Conservation (phyloP, 2,113 vertebrate genomes). For the Gallinago paraguaiae region DNA sequence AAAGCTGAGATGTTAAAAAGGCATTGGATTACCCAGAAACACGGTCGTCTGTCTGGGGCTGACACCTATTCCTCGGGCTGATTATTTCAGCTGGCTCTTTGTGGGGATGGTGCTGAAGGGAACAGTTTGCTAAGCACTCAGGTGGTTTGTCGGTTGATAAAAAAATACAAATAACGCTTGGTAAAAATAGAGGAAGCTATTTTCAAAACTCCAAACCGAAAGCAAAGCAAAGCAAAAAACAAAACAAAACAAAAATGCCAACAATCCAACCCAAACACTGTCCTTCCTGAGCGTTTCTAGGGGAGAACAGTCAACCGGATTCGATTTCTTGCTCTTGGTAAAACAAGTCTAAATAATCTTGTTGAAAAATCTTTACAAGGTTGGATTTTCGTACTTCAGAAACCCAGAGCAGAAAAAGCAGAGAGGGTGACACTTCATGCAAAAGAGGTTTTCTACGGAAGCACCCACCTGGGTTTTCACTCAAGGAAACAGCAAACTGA, state of each 20-base stretch:
- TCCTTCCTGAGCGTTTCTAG: background rate
- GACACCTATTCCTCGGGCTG: conserved; percentile 15
- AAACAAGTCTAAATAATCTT: background rate
- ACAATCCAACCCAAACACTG: background rate
- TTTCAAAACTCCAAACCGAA: background rate
- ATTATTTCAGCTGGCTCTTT: conserved; percentile 8
- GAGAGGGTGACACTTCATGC: background rate
- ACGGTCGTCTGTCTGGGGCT: background rate
- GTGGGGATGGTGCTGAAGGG: background rate
- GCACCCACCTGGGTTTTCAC: background rate
- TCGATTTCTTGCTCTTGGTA: background rate
- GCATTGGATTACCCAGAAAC: conserved; percentile 37
- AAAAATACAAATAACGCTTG: background rate
- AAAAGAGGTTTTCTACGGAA: background rate
- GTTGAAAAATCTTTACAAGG: background rate
- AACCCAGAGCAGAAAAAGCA: background rate
- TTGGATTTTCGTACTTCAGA: background rate
- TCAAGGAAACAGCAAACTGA: background rate
- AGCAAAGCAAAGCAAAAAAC: background rate
- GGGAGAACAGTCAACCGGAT: background rate
- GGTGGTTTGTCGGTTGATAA: background rate
- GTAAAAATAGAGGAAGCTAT: background rate
- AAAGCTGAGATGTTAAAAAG: conserved; percentile 38
- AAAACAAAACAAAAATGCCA: too few relatives aligned
- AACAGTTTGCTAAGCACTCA: background rate